Evolutionary conservation across 2,113 vertebrate species (phyloP), one percentile per base, ranked within the genome.

Genomic region (Polypterus bichir): DNA sequence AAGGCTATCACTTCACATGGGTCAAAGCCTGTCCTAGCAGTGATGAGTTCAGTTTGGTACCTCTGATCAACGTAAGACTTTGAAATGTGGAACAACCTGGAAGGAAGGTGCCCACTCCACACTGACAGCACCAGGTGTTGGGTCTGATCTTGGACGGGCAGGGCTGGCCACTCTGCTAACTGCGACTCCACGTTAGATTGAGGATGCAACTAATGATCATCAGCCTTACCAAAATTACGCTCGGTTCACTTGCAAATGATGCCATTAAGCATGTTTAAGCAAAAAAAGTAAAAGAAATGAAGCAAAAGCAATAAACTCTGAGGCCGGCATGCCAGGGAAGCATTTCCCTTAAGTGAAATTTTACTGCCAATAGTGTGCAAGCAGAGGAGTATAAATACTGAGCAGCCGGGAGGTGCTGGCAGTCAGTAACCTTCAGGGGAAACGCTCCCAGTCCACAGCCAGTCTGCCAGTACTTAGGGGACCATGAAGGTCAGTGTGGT

Each of bases 401-500:
- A 55, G 9, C 54, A 5, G 54, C 54, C 46, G 61, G n/a, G 11
- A 47, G 46, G 64, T 9, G 52, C 57, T 60, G 6, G 9, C 9
- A 44, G 48, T 44, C 48, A 70, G 52, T 55, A 9, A 49, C 46
- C 7, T 52, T 7, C 7, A 52, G 10, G 5, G 62, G 55, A 59
- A n/a, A 3, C 9, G 44, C 44, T 45, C 46, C 6, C 4, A 58
- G 7, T 9, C 10, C n/a, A 46, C 48, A 47, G 60, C 11, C 11
- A 27, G 11, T 44, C 51, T 63, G 47, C 48, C 45, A 44, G 5
- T 59, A 47, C 51, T 47, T 62, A 4, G 47, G 51, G 55, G 72
- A 76, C 49, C 3, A 86, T 85, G 84, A 79, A 66, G 64, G 63
- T 74, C 44, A 4, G 63, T 44, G 56, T 75, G 3, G n/a, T 79